Percentiles rank a stretch among this genome's conserved stretches.
phyloP scores from a whole-genome alignment of 2,888 invertebrate species.

The Cheilosia soror region DNA sequence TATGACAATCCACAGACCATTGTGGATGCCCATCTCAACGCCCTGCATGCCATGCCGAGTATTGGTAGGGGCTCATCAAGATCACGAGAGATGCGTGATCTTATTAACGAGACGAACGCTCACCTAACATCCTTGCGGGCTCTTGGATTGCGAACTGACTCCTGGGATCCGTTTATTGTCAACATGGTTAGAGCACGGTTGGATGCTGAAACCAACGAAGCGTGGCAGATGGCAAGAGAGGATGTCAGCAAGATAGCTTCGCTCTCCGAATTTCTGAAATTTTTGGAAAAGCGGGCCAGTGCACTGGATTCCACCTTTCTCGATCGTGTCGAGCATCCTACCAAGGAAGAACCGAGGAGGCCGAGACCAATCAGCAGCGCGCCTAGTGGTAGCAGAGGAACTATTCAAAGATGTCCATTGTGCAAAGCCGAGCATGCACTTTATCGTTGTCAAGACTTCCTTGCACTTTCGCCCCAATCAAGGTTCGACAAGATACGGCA shows the following conservation, averaged over 20 bases:
- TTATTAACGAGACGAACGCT: constrained; percentile 13
- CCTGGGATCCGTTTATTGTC: constrained; percentile 11
- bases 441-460: constrained; percentile 1
- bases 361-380: no score
- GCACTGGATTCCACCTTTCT: constrained; percentile 17
- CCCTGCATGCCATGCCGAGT: constrained; percentile 14
- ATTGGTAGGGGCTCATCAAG: not conserved
- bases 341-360: not conserved
- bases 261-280: constrained; percentile 5
- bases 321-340: not conserved
- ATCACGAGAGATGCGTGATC: constrained; percentile 1
- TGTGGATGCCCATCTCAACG: constrained; percentile 20
- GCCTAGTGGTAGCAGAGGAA: constrained; percentile 1
- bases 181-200: constrained; percentile 22
- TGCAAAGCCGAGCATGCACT: not conserved
- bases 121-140: constrained; percentile 6
- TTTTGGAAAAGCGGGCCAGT: constrained; percentile 3
- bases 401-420: not conserved
- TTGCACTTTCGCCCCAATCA: not conserved
- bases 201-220: constrained; percentile 30
- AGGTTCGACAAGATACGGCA: not conserved
- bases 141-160: not conserved
- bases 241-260: constrained; percentile 18
- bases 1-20: constrained; percentile 29
- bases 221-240: constrained; percentile 23